These are phyloP conservation scores for Acleris holmiana DNA, from an alignment of 2,888 invertebrate genomes.

Conservation along the genomic window DNA sequence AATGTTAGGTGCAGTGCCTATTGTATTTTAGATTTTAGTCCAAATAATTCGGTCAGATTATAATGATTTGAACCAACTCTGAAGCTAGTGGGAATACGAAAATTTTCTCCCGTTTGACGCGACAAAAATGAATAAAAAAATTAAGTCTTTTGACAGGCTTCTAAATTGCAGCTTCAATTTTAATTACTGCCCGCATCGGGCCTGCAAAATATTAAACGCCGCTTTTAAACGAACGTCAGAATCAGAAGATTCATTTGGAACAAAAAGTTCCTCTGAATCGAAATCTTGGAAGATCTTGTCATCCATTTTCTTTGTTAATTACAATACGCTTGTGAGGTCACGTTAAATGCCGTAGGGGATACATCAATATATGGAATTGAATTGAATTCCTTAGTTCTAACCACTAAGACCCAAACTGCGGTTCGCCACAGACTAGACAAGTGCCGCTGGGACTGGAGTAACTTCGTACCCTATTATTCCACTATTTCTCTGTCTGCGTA, in stretches of 20 bases:
- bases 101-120: not conserved
- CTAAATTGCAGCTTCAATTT: not conserved
- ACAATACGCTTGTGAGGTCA: slow-evolving; percentile 16
- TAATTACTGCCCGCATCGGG: slow-evolving; percentile 11
- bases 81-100: slow-evolving; percentile 11
- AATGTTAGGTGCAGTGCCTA: slow-evolving; percentile 61
- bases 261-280: too few species aligned
- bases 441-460: slow-evolving; percentile 57
- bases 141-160: slow-evolving; percentile 6
- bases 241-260: too few species aligned
- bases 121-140: not conserved
- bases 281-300: slow-evolving; percentile 1
- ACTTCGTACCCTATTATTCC: slow-evolving; percentile 64
- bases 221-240: slow-evolving; percentile 1
- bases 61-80: slow-evolving; percentile 45
- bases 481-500: slow-evolving; percentile 59
- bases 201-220: slow-evolving; percentile 6
- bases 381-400: slow-evolving; percentile 56
- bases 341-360: slow-evolving; percentile 3
- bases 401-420: slow-evolving; percentile 58
- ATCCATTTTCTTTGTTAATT: slow-evolving; percentile 12
- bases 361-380: slow-evolving; percentile 47
- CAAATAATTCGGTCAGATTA: slow-evolving; percentile 52
- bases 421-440: slow-evolving; percentile 59
- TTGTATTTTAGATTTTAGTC: slow-evolving; percentile 61